Conservation (phyloP, 2,797 vertebrate genomes). For the Vultur gryphus region DNA sequence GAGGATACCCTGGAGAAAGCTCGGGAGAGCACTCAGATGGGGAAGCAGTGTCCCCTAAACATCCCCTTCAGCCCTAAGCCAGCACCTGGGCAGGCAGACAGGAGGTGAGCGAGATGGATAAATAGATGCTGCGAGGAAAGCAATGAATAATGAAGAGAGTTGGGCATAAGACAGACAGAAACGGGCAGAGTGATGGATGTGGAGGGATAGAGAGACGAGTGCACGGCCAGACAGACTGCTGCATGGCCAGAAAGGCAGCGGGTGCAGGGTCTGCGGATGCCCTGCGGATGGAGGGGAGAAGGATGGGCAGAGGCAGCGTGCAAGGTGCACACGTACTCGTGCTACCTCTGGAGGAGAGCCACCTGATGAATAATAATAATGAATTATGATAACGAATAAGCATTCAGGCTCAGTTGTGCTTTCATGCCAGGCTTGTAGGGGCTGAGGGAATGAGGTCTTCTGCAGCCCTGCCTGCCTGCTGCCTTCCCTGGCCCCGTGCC, state of each 20-base stretch:
- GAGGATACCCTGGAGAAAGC: not conserved
- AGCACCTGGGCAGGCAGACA: not conserved
- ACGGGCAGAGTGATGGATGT: not conserved
- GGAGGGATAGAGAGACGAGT: not conserved
- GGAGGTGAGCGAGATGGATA: rapidly evolving
- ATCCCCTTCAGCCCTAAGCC: not conserved
- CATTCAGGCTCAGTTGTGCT: not conserved
- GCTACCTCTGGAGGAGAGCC: not conserved
- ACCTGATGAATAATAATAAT: not conserved
- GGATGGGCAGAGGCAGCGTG: not conserved
- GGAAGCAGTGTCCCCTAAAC: not conserved
- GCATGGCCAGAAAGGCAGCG: rapidly evolving
- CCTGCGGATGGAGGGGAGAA: not conserved
- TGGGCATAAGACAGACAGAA: not conserved
- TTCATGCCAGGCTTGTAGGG: not conserved
- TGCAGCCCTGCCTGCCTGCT: not conserved
- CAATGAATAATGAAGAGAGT: rapidly evolving
- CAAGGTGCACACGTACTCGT: rapidly evolving
- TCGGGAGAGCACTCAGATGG: not conserved
- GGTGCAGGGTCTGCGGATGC: not conserved
- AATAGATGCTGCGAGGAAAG: not conserved
- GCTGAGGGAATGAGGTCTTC: not conserved
- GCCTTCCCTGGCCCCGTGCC: not conserved
- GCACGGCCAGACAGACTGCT: not conserved
- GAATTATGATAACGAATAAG: not conserved